Base-by-base conservation (phyloP, 2,113 vertebrate genomes). In the Saimiri boliviensis region DNA sequence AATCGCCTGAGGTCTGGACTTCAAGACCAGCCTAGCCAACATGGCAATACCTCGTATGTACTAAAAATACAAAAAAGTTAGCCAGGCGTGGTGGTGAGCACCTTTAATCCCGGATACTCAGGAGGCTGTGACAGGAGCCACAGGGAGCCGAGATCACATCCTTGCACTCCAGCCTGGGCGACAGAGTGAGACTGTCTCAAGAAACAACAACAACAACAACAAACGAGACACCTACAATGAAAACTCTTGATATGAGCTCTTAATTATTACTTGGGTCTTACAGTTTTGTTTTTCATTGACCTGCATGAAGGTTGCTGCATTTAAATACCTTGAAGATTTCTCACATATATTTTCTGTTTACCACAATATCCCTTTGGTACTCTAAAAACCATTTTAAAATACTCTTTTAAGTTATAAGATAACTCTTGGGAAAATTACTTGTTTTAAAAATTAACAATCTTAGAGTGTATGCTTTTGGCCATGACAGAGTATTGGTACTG, bases 231-330 rank as follows among this genome's bases (percentile, higher is more conserved):
- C 20, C 42, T 58, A 32, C 5, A 73, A 17, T 37, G 23, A 97
- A 90, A 90, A 74, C 42, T 52, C 17, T 87, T 87, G 35, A 19
- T 45, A 68, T 79, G 32, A 83, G 7, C 14, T 70, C 23, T 8
- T 73, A 58, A 32, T 54, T 54, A 85, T 10, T 17, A 35, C 27
- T 80, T 82, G 49, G 40, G 5, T 92, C 27, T 63, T 88, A 88
- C 63, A 88, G 30, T 95, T 89, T 85, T 88, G 14, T 47, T 77
- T 89, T 88, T 91, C 8, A 86, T 60, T 91, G 68, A 71, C 27
- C 40, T 74, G 6, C 8, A 20, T 87, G 47, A 93, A 93, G 66
- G 12, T 71, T 77, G 32, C 45, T 4, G 14, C 20, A 68, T 27
- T 45, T 82, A 89, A 83, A 49, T 76, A 89, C 5, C 8, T 54